Base-by-base conservation (phyloP, 2,888 invertebrate genomes). In the Ornithoptera priamus region DNA sequence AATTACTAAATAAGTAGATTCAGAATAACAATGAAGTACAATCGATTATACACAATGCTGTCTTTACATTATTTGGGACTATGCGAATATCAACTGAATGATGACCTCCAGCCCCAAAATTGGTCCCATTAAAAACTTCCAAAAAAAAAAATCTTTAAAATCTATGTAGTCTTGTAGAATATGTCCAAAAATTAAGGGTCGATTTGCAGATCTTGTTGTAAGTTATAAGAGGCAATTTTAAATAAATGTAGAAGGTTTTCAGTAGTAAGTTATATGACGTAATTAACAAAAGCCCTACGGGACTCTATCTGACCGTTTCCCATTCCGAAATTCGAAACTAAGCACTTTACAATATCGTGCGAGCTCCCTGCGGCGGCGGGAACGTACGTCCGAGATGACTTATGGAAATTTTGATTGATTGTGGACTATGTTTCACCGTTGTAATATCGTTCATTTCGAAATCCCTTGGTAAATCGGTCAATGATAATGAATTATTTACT, bases 401-500 rank as follows among this genome's bases (percentile, higher is more conserved):
- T 69, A 69, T 69, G 68, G 65, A 69, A 65, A 60, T 65, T 69
- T 69, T 69, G 68, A 69, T 65, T 69, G 68, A 69, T 69, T 69
- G 56, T 59, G 36, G 42, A 61, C 68, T 64, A 60, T 59, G 42
- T 22, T 58, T 20, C 22, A 58, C 57, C 22, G 20, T 20, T 15
- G 57, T 58, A 58, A 8, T 20, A 22, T 58, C 6, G 6, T 22
- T 8, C 22, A 58, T 58, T 22, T 22, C 12, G 12, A 24, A 57
- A 22, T 58, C 22, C 15, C 57, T 22, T 53, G 53, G n/a, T 53
- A 58, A 58, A n/a, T 20, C 22, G 22, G 20, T 1, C 56, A 20
- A 22, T 22, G 22, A 24, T 58, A 22, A 58, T 58, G 3, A 58
- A 22, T 22, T 57, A 50, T 53, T n/a, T 53, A 53, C n/a, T 46